Conservation (phyloP, 2,113 vertebrate species). For the Calonectris borealis region DNA sequence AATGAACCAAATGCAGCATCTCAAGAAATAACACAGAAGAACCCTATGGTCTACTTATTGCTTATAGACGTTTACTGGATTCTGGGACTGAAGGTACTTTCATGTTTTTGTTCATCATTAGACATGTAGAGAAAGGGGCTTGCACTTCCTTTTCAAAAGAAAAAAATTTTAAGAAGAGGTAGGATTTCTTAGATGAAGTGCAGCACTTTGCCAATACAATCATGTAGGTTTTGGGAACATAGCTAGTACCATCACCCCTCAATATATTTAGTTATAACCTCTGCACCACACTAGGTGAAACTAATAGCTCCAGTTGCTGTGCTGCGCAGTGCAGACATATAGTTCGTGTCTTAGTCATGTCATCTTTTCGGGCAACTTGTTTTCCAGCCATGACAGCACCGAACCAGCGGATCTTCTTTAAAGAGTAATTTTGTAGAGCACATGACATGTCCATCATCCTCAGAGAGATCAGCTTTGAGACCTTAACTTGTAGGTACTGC, state of each 20-base stretch:
- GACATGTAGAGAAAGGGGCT: background rate
- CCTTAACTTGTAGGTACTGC: background rate
- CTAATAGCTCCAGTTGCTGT: background rate
- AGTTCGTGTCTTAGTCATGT: background rate
- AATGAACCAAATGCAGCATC: background rate
- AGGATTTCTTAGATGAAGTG: background rate
- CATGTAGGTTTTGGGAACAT: background rate
- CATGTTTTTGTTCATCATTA: background rate
- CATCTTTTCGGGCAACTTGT: background rate
- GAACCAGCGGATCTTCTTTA: fast-evolving
- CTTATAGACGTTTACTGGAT: background rate
- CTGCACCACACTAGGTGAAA: background rate
- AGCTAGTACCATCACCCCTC: background rate
- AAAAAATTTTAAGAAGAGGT: background rate
- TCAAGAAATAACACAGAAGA: background rate
- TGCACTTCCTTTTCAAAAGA: background rate
- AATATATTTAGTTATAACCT: background rate
- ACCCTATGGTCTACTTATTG: background rate
- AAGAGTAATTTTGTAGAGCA: background rate
- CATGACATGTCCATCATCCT: background rate
- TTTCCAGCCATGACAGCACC: background rate
- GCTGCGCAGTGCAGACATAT: fast-evolving
- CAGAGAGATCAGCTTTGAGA: background rate
- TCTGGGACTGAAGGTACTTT: background rate
- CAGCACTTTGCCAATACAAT: background rate